phyloP scores from a whole-genome alignment of 2,888 invertebrate genomes.

The Plebejus argus region DNA sequence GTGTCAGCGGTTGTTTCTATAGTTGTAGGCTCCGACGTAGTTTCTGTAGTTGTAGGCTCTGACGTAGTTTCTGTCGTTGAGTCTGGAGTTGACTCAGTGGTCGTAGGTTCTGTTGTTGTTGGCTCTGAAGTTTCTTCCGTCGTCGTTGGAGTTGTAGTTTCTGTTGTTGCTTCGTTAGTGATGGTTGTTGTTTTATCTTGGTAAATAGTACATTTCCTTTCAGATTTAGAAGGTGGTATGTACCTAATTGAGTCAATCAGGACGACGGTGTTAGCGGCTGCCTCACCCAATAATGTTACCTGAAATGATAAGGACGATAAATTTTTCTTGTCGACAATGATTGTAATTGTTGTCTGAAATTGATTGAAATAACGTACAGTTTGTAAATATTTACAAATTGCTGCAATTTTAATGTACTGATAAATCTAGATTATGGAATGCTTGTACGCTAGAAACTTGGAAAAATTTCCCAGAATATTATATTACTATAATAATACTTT shows the following conservation, averaged over 20 bases:
- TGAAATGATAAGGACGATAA: constrained; percentile 47
- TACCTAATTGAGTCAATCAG: constrained; percentile 60
- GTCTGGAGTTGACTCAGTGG: constrained; percentile 19
- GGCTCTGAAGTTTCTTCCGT: constrained; percentile 17
- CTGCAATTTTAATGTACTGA: too few relatives aligned
- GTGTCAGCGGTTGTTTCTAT: constrained; percentile 10
- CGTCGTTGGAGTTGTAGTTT: not conserved
- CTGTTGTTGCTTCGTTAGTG: constrained; percentile 19
- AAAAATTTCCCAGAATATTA: too few relatives aligned
- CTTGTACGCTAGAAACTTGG: too few relatives aligned
- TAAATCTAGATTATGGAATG: too few relatives aligned
- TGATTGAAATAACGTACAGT: too few relatives aligned
- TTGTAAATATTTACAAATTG: too few relatives aligned
- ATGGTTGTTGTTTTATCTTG: constrained; percentile 35
- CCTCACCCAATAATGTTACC: constrained; percentile 54
- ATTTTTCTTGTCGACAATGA: not conserved
- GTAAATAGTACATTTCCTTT: constrained; percentile 52
- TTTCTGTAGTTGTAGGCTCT: constrained; percentile 16
- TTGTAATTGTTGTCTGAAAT: too few relatives aligned
- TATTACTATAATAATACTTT: too few relatives aligned
- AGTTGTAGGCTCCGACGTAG: constrained; percentile 28
- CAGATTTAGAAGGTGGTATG: constrained; percentile 46
- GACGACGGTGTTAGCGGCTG: constrained; percentile 46
- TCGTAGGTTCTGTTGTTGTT: not conserved
- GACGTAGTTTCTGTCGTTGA: constrained; percentile 35